Conservation (phyloP, 2,888 invertebrate genomes). For the Eristalinus aeneus region DNA sequence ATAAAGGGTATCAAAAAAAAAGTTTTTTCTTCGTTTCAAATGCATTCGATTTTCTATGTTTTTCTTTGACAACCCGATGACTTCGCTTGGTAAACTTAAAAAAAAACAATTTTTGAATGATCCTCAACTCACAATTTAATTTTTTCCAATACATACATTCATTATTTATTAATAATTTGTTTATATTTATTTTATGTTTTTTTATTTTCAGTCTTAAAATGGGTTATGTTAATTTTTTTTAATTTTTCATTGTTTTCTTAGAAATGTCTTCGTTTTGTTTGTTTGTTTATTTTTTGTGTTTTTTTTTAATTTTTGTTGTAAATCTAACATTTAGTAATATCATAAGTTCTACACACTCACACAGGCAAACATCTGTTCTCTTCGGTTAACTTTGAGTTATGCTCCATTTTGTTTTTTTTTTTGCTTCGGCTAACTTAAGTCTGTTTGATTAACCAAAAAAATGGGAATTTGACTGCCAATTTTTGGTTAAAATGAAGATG, state of each 20-base stretch:
- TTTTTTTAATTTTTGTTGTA: slow-evolving; percentile 24
- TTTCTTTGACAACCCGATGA: slow-evolving; percentile 38
- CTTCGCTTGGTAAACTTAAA: slow-evolving; percentile 2
- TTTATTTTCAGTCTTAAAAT: slow-evolving; percentile 68
- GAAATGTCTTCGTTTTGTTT: slow-evolving; percentile 30
- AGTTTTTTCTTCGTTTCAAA: background rate
- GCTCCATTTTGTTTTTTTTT: background rate
- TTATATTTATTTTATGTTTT: slow-evolving; percentile 12
- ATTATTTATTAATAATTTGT: slow-evolving; percentile 1
- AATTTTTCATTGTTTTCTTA: slow-evolving; percentile 25
- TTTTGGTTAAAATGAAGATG: background rate
- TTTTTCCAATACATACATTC: slow-evolving; percentile 20
- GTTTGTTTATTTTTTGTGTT: no score
- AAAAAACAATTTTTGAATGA: background rate
- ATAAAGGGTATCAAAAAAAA: slow-evolving; percentile 14
- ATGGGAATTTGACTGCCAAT: background rate
- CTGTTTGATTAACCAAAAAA: slow-evolving; percentile 4
- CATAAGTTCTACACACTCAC: slow-evolving; percentile 62
- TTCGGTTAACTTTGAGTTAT: slow-evolving; percentile 53
- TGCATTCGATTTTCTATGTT: background rate
- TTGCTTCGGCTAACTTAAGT: background rate
- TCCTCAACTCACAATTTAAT: slow-evolving; percentile 56
- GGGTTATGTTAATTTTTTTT: slow-evolving; percentile 43
- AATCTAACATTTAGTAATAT: slow-evolving; percentile 58
- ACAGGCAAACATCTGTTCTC: slow-evolving; percentile 43